Base-by-base conservation (phyloP, 2,113 vertebrate genomes). In the Cettia cetti region DNA sequence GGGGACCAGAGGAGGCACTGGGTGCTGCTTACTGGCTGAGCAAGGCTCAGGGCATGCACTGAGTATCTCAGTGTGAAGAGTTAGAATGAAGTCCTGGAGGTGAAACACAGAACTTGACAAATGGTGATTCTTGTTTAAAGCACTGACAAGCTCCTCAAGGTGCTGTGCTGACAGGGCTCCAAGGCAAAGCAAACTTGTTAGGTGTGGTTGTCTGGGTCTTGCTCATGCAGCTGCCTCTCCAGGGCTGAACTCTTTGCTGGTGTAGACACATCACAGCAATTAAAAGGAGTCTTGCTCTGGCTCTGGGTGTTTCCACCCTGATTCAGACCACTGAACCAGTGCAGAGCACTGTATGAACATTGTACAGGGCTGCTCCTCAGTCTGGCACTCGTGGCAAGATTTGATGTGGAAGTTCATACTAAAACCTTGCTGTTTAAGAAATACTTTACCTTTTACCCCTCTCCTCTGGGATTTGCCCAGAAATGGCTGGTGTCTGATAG, bases 401-500 rank as follows among this genome's bases (percentile, higher is more conserved):
- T 71, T 26, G 42, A 57, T 53, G 30, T 78, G 64, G 52, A 45
- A 7, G 6, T 60, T 80, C 49, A 27, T 60, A 33, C 40, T 47
- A 45, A 93, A 96, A 81, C 23, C 22, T 27, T 66, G 21, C 31
- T 35, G 22, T 49, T 94, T 11, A 71, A 52, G 52, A 71, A 90
- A 45, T 75, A 30, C 33, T 86, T 82, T 82, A 75, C 59, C 17
- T 91, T 88, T 86, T 82, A 37, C 79, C 27, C 28, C 9, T 77
- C 11, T 92, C 53, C 60, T 50, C 54, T 71, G 64, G 68, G 72
- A 60, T 90, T 84, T 92, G 37, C 44, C 71, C 68, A 71, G 75
- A 65, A 93, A 27, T 60, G 40, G 30, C 76, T 88, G 35, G n/a
- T 93, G 44, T 80, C 82, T 77, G 78, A 78, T 76, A 61, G 66